Percentiles rank a stretch among this genome's conserved stretches.
phyloP scores from a whole-genome alignment of 2,113 vertebrate genomes.

The Gallinago paraguaiae region DNA sequence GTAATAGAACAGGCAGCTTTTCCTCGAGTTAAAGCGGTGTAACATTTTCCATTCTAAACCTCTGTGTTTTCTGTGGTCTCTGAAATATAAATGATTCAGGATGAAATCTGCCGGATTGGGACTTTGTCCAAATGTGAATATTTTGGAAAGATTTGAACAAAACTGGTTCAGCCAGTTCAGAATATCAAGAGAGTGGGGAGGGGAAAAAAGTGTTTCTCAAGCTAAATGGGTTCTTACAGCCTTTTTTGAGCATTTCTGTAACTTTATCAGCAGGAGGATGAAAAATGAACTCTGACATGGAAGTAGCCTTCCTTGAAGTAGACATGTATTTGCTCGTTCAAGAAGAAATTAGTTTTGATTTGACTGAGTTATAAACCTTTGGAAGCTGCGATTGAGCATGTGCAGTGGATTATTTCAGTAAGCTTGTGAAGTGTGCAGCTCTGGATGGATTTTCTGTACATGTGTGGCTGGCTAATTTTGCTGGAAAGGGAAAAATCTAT shows the following conservation, averaged over 20 bases:
- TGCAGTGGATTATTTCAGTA: slow-evolving; percentile 33
- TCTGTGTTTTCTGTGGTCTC: slow-evolving; percentile 37
- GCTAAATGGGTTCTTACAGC: neutral
- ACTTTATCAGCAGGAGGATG: slow-evolving; percentile 32
- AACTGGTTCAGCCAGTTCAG: slow-evolving; percentile 34
- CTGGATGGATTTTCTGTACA: slow-evolving; percentile 42
- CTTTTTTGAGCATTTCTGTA: slow-evolving; percentile 7
- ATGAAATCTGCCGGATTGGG: slow-evolving; percentile 17
- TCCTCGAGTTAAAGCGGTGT: neutral
- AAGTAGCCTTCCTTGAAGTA: slow-evolving; percentile 38
- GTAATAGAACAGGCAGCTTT: slow-evolving; percentile 5
- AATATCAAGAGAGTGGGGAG: neutral
- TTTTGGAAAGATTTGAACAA: slow-evolving; percentile 33
- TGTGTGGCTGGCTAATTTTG: slow-evolving; percentile 48
- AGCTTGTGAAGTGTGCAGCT: slow-evolving; percentile 38
- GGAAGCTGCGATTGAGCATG: slow-evolving; percentile 24
- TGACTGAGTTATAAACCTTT: slow-evolving; percentile 40
- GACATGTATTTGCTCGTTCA: slow-evolving; percentile 35
- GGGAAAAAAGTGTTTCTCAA: neutral
- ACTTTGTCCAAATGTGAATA: slow-evolving; percentile 42
- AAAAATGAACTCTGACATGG: slow-evolving; percentile 46
- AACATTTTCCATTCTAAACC: slow-evolving; percentile 46
- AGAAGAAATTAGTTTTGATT: slow-evolving; percentile 63
- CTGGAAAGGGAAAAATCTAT: slow-evolving; percentile 46
- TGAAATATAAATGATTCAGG: slow-evolving; percentile 53